Conservation (phyloP, 1,140 invertebrate species). For the Brachystomella parvula region DNA sequence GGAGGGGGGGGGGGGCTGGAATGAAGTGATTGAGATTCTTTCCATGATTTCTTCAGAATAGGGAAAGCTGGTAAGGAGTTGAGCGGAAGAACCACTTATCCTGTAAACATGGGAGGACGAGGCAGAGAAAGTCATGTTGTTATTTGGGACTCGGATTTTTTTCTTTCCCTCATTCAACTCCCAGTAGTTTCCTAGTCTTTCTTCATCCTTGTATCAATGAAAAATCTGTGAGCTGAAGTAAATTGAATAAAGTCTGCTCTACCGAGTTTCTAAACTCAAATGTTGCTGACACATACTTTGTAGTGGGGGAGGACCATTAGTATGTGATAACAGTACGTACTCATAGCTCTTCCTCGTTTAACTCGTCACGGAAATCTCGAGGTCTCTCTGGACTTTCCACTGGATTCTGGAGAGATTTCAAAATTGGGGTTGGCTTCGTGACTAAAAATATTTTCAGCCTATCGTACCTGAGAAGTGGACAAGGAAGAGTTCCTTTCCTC, state of each 20-base stretch:
- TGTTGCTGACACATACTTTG: background rate
- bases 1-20: background rate
- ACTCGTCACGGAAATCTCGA: no score
- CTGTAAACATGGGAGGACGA: conserved; percentile 3
- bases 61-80: conserved; percentile 2
- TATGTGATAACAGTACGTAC: background rate
- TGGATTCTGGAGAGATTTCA: no score
- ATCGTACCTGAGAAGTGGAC: no score
- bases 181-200: background rate
- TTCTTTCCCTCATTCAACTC: background rate
- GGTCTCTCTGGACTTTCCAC: no score
- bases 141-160: background rate
- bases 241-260: conserved; percentile 9
- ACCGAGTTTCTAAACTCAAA: background rate
- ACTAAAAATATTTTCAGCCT: no score
- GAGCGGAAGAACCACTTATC: conserved; percentile 2
- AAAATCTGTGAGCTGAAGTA: conserved; percentile 3
- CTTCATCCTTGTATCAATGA: background rate
- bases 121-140: background rate
- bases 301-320: conserved; percentile 7
- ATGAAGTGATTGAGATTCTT: background rate
- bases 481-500: no score
- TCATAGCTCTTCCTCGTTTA: background rate
- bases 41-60: background rate
- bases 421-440: no score